Evolutionary conservation across 1,140 invertebrate species (phyloP).

Genomic region (Caenorhabditis briggsae): DNA sequence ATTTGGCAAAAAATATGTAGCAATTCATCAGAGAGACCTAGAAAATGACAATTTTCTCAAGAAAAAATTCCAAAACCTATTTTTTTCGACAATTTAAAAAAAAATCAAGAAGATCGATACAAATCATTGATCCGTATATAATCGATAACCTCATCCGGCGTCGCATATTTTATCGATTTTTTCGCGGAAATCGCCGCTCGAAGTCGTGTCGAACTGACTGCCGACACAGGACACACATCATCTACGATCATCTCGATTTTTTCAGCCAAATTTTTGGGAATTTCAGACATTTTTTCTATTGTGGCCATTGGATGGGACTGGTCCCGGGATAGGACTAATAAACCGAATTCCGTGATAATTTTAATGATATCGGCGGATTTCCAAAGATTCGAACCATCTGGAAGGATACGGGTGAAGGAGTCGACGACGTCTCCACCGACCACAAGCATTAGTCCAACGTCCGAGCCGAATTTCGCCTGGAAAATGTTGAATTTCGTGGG

Average conservation of each 20-base stretch:
- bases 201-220: conserved; percentile 70
- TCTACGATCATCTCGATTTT: conserved; percentile 64
- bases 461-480: conserved; percentile 26
- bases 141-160: conserved; percentile 68
- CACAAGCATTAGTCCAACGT: conserved; percentile 61
- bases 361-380: conserved; percentile 61
- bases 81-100: no score
- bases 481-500: no score
- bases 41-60: no score
- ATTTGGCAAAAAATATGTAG: no score
- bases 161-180: conserved; percentile 72
- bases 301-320: conserved; percentile 62
- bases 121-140: conserved; percentile 69
- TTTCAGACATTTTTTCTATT: conserved; percentile 28
- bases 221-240: conserved; percentile 69
- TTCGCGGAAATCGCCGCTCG: conserved; percentile 65
- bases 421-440: conserved; percentile 74
- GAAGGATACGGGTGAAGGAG: conserved; percentile 68
- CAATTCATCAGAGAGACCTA: no score
- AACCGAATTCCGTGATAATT: conserved; percentile 70
- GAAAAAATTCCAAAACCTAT: no score
- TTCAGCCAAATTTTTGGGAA: conserved; percentile 9
- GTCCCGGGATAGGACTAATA: conserved; percentile 67
- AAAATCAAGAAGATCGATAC: conserved; percentile 52
- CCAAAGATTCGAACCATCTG: conserved; percentile 68